phyloP scores from a whole-genome alignment of 2,797 vertebrate genomes.

The Myotis vivesi region DNA sequence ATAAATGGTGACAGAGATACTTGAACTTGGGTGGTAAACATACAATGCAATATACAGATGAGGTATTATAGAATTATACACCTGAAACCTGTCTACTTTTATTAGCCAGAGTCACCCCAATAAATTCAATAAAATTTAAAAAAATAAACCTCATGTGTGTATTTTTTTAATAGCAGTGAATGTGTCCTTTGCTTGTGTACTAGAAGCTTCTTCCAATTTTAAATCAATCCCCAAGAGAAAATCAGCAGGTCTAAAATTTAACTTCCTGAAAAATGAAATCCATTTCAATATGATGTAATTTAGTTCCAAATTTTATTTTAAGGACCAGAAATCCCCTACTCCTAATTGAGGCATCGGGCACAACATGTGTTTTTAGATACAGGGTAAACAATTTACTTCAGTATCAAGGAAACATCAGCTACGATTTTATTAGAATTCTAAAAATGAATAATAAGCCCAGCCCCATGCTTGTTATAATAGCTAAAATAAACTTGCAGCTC shows the following conservation, averaged over 20 bases:
- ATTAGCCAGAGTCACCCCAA: neutral
- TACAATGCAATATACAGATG: neutral
- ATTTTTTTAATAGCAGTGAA: neutral
- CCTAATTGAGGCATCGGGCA: slow-evolving; percentile 51
- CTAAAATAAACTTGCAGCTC: slow-evolving; percentile 82
- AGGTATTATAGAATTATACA: neutral
- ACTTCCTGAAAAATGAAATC: slow-evolving; percentile 6
- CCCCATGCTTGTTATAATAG: slow-evolving; percentile 74
- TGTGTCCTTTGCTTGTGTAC: neutral
- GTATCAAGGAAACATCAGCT: slow-evolving; percentile 76
- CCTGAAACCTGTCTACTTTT: neutral
- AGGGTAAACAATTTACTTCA: slow-evolving; percentile 77
- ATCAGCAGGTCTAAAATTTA: neutral
- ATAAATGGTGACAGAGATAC: neutral
- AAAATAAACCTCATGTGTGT: neutral
- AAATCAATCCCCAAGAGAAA: neutral
- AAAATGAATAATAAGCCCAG: slow-evolving; percentile 73
- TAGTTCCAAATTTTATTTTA: slow-evolving; percentile 67
- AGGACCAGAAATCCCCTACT: slow-evolving; percentile 49
- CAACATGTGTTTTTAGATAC: slow-evolving; percentile 77
- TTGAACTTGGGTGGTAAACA: neutral
- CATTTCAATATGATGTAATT: slow-evolving; percentile 49
- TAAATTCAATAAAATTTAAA: neutral
- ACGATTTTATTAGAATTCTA: slow-evolving; percentile 80
- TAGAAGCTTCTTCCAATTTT: neutral